phyloP scores from a whole-genome alignment of 2,113 vertebrate genomes.

The Prionailurus bengalensis region DNA sequence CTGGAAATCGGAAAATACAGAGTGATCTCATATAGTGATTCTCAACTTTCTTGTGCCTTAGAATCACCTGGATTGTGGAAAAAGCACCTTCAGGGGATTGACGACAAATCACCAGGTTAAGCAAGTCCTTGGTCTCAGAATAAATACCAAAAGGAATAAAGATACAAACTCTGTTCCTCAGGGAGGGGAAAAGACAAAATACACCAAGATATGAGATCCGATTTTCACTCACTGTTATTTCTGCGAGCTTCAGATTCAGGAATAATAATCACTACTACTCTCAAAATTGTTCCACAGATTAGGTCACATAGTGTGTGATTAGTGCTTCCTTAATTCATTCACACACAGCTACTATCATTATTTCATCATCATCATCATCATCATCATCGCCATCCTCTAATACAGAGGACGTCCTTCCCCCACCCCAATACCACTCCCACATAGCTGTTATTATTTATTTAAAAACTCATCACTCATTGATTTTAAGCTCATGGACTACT shows the following conservation, averaged over 20 bases:
- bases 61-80: slow-evolving; percentile 15
- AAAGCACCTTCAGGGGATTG: background rate
- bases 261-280: background rate
- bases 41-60: slow-evolving; percentile 11
- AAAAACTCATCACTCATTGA: background rate
- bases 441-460: slow-evolving; percentile 11
- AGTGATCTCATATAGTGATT: slow-evolving; percentile 64
- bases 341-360: slow-evolving; percentile 1
- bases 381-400: background rate
- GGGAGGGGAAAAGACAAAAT: slow-evolving; percentile 6
- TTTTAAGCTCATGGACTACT: background rate
- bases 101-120: background rate
- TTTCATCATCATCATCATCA: background rate
- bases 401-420: background rate
- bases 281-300: slow-evolving; percentile 13
- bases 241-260: slow-evolving; percentile 5
- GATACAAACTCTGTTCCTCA: slow-evolving; percentile 18
- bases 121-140: background rate
- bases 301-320: background rate
- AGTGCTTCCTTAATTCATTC: background rate
- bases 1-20: slow-evolving; percentile 69
- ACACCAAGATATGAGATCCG: background rate
- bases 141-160: background rate
- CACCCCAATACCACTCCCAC: background rate
- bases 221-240: slow-evolving; percentile 10